phyloP scores from a whole-genome alignment of 2,113 vertebrate species.

The Ciconia maguari region DNA sequence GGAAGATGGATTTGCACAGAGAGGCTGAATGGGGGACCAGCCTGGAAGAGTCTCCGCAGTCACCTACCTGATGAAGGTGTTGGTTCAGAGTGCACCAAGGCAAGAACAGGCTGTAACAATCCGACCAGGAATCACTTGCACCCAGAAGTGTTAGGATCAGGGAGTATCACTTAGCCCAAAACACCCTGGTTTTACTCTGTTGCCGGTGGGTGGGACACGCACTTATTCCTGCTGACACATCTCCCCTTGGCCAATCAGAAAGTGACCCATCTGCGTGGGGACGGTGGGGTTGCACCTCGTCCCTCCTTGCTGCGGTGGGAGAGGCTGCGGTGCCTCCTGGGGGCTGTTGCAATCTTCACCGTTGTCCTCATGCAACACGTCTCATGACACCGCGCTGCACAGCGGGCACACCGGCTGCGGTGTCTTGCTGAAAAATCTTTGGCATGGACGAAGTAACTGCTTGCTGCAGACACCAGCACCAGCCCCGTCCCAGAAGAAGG shows the following conservation, averaged over 20 bases:
- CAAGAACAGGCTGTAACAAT: background rate
- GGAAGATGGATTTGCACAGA: background rate
- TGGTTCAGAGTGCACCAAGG: background rate
- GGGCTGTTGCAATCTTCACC: background rate
- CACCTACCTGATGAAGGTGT: background rate
- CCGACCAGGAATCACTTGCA: accelerated
- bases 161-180: background rate
- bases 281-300: background rate
- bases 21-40: background rate
- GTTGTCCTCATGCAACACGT: background rate
- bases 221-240: background rate
- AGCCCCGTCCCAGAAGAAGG: background rate
- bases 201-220: background rate
- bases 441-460: background rate
- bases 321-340: background rate
- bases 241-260: background rate
- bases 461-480: background rate
- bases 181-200: background rate
- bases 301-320: background rate
- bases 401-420: accelerated
- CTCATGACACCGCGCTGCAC: background rate
- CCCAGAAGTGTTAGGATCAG: background rate
- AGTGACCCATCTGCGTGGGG: background rate
- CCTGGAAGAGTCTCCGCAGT: background rate
- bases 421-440: background rate